Percentiles rank a stretch among this genome's conserved stretches.
phyloP scores from a whole-genome alignment of 2,797 vertebrate genomes.

The Acipenser transmontanus region DNA sequence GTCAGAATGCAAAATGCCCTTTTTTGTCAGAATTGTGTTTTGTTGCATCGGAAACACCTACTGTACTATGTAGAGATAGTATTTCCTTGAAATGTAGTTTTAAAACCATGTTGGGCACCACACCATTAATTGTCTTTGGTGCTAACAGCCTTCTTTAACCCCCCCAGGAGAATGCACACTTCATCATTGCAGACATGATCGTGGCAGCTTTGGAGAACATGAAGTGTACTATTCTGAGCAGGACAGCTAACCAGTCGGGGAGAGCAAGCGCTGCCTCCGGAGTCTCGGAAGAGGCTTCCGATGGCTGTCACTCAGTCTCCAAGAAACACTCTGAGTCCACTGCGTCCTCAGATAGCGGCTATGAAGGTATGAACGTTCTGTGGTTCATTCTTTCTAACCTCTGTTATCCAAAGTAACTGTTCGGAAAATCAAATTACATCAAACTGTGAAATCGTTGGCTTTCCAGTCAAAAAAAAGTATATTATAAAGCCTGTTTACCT shows the following conservation, averaged over 20 bases:
- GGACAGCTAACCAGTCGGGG: constrained; percentile 24
- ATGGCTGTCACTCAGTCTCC: constrained; percentile 16
- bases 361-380: constrained; percentile 48
- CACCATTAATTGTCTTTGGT: background rate
- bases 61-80: no score
- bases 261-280: background rate
- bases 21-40: no score
- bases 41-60: no score
- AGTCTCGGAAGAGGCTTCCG: background rate
- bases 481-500: no score
- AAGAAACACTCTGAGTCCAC: constrained; percentile 52
- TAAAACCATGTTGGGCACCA: no score
- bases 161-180: constrained; percentile 78
- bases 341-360: constrained; percentile 65
- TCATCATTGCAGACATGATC: constrained; percentile 75
- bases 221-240: constrained; percentile 56
- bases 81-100: no score
- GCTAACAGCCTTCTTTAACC: background rate
- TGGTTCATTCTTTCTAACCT: no score
- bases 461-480: no score
- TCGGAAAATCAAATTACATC: no score
- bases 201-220: constrained; percentile 71
- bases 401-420: no score
- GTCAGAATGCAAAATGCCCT: no score
- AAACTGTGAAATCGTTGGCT: no score